Percentiles rank a stretch among this genome's conserved stretches.
phyloP scores from a whole-genome alignment of 1,140 invertebrate species.

The Pemphigus obesinymphae region DNA sequence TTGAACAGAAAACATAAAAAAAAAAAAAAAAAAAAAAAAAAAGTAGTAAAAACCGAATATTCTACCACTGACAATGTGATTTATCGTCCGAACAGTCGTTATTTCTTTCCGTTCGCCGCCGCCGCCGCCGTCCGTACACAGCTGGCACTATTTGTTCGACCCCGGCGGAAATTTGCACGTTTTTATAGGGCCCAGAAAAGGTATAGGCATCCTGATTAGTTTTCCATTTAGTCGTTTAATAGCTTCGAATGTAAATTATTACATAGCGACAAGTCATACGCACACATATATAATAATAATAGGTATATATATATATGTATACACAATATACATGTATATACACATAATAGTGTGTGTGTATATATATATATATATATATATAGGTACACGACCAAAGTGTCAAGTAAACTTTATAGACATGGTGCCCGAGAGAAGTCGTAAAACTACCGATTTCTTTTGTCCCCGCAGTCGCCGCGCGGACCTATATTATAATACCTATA shows the following conservation, averaged over 20 bases:
- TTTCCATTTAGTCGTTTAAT: conserved; percentile 13
- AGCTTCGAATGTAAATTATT: not conserved
- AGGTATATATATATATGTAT: not conserved
- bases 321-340: too few relatives aligned
- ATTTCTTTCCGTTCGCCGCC: not conserved
- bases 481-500: too few relatives aligned
- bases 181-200: not conserved
- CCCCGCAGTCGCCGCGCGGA: not conserved
- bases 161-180: not conserved
- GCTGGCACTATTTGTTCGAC: conserved; percentile 1
- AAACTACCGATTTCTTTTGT: conserved; percentile 24
- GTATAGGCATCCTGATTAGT: not conserved
- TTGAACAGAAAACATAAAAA: not conserved
- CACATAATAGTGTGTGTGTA: too few relatives aligned
- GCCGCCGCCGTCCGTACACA: not conserved
- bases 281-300: too few relatives aligned
- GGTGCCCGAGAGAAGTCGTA: not conserved
- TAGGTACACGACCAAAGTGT: not conserved
- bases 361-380: not conserved
- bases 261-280: not conserved
- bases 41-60: conserved; percentile 1
- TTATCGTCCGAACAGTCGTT: conserved; percentile 19
- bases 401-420: conserved; percentile 21
- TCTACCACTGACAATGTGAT: conserved; percentile 2
- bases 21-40: not conserved